Conservation (phyloP, 2,113 vertebrate species). For the Grammomys surdaster region DNA sequence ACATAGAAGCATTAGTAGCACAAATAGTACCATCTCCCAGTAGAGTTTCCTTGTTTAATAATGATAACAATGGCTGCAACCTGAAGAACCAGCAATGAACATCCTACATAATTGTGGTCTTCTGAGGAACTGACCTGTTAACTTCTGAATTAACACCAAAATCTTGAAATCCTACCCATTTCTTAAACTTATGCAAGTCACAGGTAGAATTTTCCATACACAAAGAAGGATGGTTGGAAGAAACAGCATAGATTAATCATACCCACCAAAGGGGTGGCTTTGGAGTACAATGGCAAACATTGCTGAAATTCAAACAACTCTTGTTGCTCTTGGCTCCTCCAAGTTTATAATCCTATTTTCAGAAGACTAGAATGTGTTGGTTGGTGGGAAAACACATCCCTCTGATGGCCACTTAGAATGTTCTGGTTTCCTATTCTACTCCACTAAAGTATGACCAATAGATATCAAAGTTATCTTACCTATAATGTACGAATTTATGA, state of each 20-base stretch:
- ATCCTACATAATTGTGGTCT: neutral
- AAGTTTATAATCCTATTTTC: neutral
- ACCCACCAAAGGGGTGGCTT: neutral
- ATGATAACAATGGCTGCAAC: neutral
- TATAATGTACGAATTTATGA: neutral
- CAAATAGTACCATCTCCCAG: neutral
- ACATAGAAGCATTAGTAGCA: conserved; percentile 79
- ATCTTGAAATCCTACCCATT: neutral
- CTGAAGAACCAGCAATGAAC: neutral
- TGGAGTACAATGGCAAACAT: neutral
- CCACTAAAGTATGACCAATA: neutral
- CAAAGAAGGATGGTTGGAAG: neutral
- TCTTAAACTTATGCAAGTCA: neutral
- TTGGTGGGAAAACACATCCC: neutral
- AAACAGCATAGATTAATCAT: neutral
- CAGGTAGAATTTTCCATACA: neutral
- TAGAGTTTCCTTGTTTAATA: conserved; percentile 29
- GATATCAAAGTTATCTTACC: neutral
- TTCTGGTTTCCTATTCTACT: neutral
- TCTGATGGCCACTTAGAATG: neutral
- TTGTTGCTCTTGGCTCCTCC: neutral
- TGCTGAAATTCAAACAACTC: neutral
- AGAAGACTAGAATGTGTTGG: neutral
- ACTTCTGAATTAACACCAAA: conserved; percentile 1
- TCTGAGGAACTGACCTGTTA: neutral